These are phyloP conservation scores for Bursaphelenchus okinawaensis DNA, from an alignment of 2,888 invertebrate genomes.

Conservation along the genomic window DNA sequence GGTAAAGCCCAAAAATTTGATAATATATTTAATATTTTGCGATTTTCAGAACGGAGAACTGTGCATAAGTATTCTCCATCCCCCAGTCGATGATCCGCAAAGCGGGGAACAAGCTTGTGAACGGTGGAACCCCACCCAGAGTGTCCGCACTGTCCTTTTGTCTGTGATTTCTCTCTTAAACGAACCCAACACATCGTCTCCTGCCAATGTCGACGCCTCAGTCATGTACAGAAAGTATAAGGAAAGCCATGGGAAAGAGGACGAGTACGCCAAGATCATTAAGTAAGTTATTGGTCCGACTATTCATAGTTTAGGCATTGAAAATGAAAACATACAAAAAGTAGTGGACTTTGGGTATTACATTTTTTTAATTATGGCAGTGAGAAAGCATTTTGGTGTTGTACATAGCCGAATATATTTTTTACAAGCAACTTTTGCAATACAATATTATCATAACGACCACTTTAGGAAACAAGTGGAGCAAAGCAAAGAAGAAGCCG, in stretches of 20 bases:
- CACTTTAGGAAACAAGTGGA: conserved; percentile 83
- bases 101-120: conserved; percentile 97
- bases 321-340: too few relatives aligned
- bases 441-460: neutral
- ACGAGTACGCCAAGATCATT: conserved; percentile 97
- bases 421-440: neutral
- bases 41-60: conserved; percentile 89
- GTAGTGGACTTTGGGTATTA: too few relatives aligned
- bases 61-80: conserved; percentile 73
- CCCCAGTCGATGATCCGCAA: conserved; percentile 93
- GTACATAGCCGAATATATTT: too few relatives aligned
- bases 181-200: conserved; percentile 98
- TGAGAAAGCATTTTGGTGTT: too few relatives aligned
- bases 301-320: neutral
- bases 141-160: conserved; percentile 84
- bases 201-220: conserved; percentile 99
- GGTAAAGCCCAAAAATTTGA: too few relatives aligned
- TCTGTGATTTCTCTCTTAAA: conserved; percentile 96
- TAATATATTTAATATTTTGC: conserved; percentile 70
- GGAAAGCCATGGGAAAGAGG: conserved; percentile 64
- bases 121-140: conserved; percentile 99
- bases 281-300: conserved; percentile 26
- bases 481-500: conserved; percentile 87
- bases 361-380: too few relatives aligned
- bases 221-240: conserved; percentile 74